These are phyloP conservation scores for Drosophila mimetica DNA, from an alignment of 2,888 invertebrate genomes.

Conservation along the genomic window DNA sequence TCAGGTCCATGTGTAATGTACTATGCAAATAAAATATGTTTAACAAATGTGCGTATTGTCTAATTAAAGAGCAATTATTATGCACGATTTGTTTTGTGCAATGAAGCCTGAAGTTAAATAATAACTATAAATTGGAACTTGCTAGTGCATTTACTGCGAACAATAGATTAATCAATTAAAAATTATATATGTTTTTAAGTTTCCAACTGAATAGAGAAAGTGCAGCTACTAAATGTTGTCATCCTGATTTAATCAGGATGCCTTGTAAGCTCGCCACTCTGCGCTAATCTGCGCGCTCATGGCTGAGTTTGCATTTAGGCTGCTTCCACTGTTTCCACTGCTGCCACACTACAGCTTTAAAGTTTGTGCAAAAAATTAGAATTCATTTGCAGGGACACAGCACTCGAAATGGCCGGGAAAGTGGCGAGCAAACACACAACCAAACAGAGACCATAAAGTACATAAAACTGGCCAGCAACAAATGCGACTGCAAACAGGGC, in stretches of 20 bases:
- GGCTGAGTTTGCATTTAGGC: conserved; percentile 39
- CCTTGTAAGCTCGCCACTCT: conserved; percentile 23
- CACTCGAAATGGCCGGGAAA: conserved; percentile 55
- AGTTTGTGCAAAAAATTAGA: conserved; percentile 73
- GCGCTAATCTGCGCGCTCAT: conserved; percentile 34
- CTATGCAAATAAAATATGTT: neutral
- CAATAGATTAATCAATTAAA: neutral
- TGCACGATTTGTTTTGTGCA: neutral
- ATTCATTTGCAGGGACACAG: conserved; percentile 68
- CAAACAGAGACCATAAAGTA: conserved; percentile 26
- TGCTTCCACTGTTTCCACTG: conserved; percentile 32
- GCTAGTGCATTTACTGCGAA: neutral
- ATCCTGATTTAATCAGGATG: conserved; percentile 1
- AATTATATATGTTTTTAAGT: neutral
- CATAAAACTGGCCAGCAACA: conserved; percentile 53
- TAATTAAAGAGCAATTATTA: neutral
- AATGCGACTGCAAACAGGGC: conserved; percentile 21
- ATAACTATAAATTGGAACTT: neutral
- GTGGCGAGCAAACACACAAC: conserved; percentile 11
- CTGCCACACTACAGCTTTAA: conserved; percentile 31
- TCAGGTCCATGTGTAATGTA: neutral
- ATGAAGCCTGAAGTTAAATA: neutral
- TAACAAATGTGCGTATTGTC: neutral
- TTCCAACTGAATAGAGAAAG: neutral
- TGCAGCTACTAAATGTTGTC: neutral